Percentiles rank a stretch among this genome's conserved stretches.
Conservation (phyloP, 2,888 invertebrate genomes). For the Cecidostiba fungosa region DNA sequence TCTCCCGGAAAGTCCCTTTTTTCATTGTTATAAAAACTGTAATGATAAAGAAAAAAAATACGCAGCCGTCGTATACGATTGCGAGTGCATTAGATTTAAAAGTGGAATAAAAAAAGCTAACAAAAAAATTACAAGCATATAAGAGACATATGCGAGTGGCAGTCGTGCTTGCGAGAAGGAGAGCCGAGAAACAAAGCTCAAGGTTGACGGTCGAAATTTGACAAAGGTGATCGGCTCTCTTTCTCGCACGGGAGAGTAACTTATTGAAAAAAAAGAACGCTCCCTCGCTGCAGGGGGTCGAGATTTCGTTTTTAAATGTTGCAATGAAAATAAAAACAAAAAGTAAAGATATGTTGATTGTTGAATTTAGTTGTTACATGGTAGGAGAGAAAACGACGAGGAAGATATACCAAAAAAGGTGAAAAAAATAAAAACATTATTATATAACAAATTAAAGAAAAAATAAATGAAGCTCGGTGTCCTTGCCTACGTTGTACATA, state of each 20-base stretch:
- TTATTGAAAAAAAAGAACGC: background rate
- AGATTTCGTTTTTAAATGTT: slow-evolving; percentile 61
- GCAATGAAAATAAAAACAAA: slow-evolving; percentile 46
- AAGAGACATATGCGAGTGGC: background rate
- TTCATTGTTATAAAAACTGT: slow-evolving; percentile 18
- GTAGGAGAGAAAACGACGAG: slow-evolving; percentile 50
- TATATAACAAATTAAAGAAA: slow-evolving; percentile 14
- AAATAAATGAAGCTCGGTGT: slow-evolving; percentile 67
- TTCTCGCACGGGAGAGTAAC: background rate
- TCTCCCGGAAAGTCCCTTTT: background rate
- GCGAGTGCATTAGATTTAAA: slow-evolving; percentile 49
- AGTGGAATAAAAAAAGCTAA: background rate
- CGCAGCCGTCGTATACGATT: slow-evolving; percentile 43
- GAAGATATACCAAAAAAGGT: slow-evolving; percentile 50
- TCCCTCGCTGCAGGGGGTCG: slow-evolving; percentile 8
- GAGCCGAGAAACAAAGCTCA: background rate
- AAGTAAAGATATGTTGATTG: slow-evolving; percentile 54
- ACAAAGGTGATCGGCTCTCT: background rate
- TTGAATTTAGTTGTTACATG: slow-evolving; percentile 61
- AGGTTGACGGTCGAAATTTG: background rate
- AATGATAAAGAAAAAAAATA: background rate
- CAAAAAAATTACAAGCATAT: slow-evolving; percentile 1
- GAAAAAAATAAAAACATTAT: slow-evolving; percentile 52
- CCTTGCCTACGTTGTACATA: slow-evolving; percentile 72
- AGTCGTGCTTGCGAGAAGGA: slow-evolving; percentile 1